Percentiles rank a stretch among this genome's conserved stretches.
These are phyloP conservation scores for Herpetotheres cachinnans DNA, from an alignment of 2,113 vertebrate species.

Conservation along the genomic window DNA sequence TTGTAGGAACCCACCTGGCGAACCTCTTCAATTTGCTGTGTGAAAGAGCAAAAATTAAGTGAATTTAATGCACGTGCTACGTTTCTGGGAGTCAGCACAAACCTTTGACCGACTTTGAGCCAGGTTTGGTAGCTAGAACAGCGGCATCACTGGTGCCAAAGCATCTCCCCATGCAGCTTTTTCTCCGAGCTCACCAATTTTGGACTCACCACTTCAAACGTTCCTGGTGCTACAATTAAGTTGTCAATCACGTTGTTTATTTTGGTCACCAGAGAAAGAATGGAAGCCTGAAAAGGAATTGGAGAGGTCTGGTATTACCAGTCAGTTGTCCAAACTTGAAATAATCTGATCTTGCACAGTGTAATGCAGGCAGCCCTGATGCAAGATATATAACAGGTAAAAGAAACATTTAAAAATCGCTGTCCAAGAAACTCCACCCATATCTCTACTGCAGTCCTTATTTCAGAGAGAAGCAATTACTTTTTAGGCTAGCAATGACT, in stretches of 20 bases:
- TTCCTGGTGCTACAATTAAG: constrained; percentile 93
- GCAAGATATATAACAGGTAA: background rate
- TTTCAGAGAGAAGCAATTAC: fast-evolving
- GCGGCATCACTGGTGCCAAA: fast-evolving
- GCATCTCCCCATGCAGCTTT: fast-evolving
- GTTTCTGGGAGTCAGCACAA: fast-evolving
- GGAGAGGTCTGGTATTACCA: background rate
- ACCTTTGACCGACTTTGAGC: fast-evolving
- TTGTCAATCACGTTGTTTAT: constrained; percentile 99
- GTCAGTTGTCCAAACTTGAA: too few relatives aligned
- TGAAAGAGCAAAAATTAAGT: fast-evolving
- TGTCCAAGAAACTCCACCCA: too few relatives aligned
- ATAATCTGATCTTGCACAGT: background rate
- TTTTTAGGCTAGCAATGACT: too few relatives aligned
- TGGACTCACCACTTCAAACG: constrained; percentile 93
- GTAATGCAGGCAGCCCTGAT: background rate
- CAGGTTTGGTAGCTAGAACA: background rate
- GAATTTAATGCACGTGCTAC: fast-evolving
- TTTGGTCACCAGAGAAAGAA: constrained; percentile 96
- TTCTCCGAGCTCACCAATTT: too few relatives aligned
- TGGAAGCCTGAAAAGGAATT: constrained; percentile 82
- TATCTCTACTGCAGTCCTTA: background rate
- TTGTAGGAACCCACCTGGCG: constrained; percentile 98
- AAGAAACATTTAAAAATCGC: background rate
- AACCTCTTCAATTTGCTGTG: constrained; percentile 97